Conservation (phyloP, 2,113 vertebrate genomes). For the Siniperca knerii region DNA sequence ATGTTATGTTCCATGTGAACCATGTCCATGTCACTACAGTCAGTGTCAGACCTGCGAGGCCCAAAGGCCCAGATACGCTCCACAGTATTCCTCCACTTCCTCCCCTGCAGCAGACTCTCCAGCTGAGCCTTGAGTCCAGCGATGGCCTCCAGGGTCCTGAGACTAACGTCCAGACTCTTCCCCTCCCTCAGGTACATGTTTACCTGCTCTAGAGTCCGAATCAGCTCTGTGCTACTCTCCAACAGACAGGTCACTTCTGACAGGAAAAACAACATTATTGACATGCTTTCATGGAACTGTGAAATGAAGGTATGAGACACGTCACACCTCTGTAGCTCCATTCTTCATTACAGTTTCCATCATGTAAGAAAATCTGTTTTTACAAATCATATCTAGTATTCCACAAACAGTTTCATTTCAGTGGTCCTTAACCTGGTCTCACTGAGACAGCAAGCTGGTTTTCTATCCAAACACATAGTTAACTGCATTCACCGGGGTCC, state of each 20-base stretch:
- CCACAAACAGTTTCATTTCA: neutral
- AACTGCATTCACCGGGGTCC: neutral
- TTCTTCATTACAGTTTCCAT: neutral
- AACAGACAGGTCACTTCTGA: conserved; percentile 88
- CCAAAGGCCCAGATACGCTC: conserved; percentile 96
- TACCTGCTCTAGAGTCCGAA: conserved; percentile 92
- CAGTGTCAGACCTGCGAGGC: conserved; percentile 86
- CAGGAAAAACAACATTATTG: neutral
- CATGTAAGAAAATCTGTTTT: neutral
- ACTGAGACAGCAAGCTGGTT: neutral
- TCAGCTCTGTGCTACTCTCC: conserved; percentile 90
- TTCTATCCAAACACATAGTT: neutral
- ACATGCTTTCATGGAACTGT: neutral
- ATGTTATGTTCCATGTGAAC: neutral
- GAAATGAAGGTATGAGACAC: neutral
- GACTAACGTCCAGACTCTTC: conserved; percentile 82
- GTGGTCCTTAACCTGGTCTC: neutral
- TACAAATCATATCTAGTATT: neutral
- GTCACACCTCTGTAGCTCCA: neutral
- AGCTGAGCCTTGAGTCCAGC: conserved; percentile 87
- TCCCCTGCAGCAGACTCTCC: conserved; percentile 88
- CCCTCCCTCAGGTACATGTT: conserved; percentile 89
- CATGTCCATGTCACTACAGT: too few species aligned
- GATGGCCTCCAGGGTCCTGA: conserved; percentile 87
- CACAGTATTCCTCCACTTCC: conserved; percentile 92